These are phyloP conservation scores for Microctonus hyperodae DNA, from an alignment of 2,888 invertebrate genomes.

Conservation along the genomic window DNA sequence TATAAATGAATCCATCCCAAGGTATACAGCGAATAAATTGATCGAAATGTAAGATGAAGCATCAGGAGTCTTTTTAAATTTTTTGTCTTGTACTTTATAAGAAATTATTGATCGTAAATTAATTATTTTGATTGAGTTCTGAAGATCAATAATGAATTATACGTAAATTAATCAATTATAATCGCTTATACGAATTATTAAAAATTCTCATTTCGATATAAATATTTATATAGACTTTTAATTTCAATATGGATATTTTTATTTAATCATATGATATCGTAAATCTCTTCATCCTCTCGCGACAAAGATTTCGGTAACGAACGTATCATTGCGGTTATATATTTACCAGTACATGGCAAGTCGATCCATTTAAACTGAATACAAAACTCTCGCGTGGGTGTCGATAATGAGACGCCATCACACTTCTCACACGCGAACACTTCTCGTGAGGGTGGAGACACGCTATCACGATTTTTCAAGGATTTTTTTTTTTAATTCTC, in stretches of 20 bases:
- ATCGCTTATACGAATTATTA: neutral
- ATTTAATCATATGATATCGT: neutral
- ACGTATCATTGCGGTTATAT: slow-evolving; percentile 24
- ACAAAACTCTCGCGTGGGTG: slow-evolving; percentile 36
- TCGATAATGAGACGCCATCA: slow-evolving; percentile 40
- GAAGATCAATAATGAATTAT: no score
- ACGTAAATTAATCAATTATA: neutral
- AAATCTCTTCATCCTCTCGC: slow-evolving; percentile 6
- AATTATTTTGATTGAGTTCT: no score
- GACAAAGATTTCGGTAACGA: slow-evolving; percentile 31
- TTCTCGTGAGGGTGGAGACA: slow-evolving; percentile 3
- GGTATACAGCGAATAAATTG: no score
- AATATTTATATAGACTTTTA: slow-evolving; percentile 3
- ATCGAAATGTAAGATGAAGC: no score
- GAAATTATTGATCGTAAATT: no score
- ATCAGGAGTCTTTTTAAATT: no score
- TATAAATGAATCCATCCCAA: no score
- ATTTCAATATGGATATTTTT: neutral
- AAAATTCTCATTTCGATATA: neutral
- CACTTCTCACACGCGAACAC: slow-evolving; percentile 30
- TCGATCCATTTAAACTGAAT: slow-evolving; percentile 34
- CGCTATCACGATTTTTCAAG: slow-evolving; percentile 4
- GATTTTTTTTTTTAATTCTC: neutral
- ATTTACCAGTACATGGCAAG: slow-evolving; percentile 9
- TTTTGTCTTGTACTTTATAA: no score